These are phyloP conservation scores for Osmoderma eremita DNA, from an alignment of 2,888 invertebrate genomes.

Conservation along the genomic window DNA sequence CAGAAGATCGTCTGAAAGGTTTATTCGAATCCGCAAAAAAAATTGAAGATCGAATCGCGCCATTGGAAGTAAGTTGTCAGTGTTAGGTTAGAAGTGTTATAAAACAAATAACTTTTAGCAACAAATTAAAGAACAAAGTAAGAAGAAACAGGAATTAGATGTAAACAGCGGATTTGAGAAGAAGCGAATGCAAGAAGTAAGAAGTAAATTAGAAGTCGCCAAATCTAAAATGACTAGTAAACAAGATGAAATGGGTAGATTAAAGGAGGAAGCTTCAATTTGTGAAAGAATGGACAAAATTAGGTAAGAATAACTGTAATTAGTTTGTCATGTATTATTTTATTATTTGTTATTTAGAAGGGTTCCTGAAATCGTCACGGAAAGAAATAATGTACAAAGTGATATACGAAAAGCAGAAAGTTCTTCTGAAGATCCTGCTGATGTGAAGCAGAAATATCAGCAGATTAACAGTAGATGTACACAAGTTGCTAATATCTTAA, in stretches of 20 bases:
- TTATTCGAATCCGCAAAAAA: slow-evolving; percentile 53
- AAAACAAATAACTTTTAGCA: slow-evolving; percentile 58
- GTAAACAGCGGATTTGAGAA: slow-evolving; percentile 54
- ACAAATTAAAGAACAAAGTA: slow-evolving; percentile 64
- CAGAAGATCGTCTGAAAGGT: slow-evolving; percentile 61
- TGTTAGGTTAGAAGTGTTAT: too few species aligned
- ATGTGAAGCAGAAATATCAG: slow-evolving; percentile 55
- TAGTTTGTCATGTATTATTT: not conserved
- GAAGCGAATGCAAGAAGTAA: slow-evolving; percentile 51
- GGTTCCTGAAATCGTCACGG: slow-evolving; percentile 57
- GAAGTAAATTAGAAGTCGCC: slow-evolving; percentile 50
- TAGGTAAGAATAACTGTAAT: slow-evolving; percentile 59
- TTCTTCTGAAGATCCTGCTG: slow-evolving; percentile 53
- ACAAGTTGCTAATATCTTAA: slow-evolving; percentile 55
- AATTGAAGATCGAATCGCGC: slow-evolving; percentile 55
- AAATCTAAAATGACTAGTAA: slow-evolving; percentile 63
- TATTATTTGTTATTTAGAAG: slow-evolving; percentile 48
- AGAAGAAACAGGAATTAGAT: slow-evolving; percentile 60
- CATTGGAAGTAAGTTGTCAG: slow-evolving; percentile 51
- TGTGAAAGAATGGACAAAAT: slow-evolving; percentile 66
- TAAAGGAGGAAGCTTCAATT: slow-evolving; percentile 63
- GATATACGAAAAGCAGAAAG: slow-evolving; percentile 62
- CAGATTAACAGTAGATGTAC: slow-evolving; percentile 57
- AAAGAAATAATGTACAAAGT: slow-evolving; percentile 64
- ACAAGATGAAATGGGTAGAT: slow-evolving; percentile 61